Base-by-base conservation (phyloP, 2,888 invertebrate species). In the Cheiracanthium punctorium region DNA sequence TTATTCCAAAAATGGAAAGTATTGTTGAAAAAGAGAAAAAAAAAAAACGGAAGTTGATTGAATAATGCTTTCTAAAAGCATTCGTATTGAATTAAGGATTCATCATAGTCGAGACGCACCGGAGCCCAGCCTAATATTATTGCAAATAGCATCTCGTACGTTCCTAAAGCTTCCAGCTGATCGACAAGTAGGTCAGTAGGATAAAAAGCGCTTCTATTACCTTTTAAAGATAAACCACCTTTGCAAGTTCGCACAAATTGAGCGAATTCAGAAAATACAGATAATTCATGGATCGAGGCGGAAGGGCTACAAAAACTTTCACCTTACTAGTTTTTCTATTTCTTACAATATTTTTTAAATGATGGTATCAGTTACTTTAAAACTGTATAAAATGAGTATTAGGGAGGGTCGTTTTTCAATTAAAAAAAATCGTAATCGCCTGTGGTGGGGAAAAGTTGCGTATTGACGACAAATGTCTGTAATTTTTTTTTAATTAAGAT, bases 161-260 rank as follows among this genome's bases (percentile, higher is more conserved):
- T 74, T 58, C 77, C 65, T 73, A 64, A 81, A 81, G 65, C 12
- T 76, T 41, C 30, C 43, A 24, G 52, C 29, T 72, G 65, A 73
- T 52, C 73, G 69, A 33, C 58, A 85, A 85, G 64, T 85, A 85
- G 84, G 84, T 85, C 43, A 85, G 79, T 85, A 58, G 84, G 79
- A 67, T 79, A 48, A 52, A n/a, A 67, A n/a, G 37, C 20, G 79
- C 37, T 74, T 85, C 70, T 33, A 52, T 74, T 85, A 85, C 79
- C 84, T 85, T 85, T 73, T 85, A 79, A 85, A 85, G 84, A 37
- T 69, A 79, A 77, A 85, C 52, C 52, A 75, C 58, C 67, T 81
- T 73, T 74, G 67, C 52, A 41, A 8, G 52, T 24, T 75, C 33
- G 69, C 41, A 70, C 37, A 52, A 81, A 58, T 20, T 58, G 58